Evolutionary conservation across 2,113 vertebrate genomes (phyloP), one percentile per base, ranked within the genome.

Genomic region (Lepidothrix coronata): DNA sequence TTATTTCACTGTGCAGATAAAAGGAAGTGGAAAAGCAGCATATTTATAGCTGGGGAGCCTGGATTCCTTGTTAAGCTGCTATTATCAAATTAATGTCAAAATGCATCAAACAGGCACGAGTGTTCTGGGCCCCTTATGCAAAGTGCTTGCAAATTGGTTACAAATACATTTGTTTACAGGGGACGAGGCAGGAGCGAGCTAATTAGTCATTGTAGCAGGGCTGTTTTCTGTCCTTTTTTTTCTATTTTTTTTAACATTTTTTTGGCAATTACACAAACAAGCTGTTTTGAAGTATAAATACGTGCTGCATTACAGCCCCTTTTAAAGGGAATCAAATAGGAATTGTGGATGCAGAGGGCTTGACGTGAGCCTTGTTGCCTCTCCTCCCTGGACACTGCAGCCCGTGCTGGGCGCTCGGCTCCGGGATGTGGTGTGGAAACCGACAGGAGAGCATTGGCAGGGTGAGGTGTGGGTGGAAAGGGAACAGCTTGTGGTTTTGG

Each of bases 51-150:
- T 91, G 35, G 96, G 96, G 97, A 97, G 96, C 94, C 93, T 95
- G 94, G 93, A 96, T 96, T 97, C 91, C 95, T 96, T 97, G 88
- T 96, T 96, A 96, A 97, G 95, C 92, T 1, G 72, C 96, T 87
- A 85, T 97, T 94, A 91, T 97, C 95, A 97, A 97, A 97, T 97
- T 96, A 96, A 97, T 97, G 96, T 96, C 90, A 93, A 94, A 97
- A 96, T 93, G 95, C 97, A 97, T 97, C 97, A 97, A 97, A 97
- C 91, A 93, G 95, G 94, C 95, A 96, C 20, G 96, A 96, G 95
- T 95, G 95, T 94, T 96, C 78, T 73, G 88, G 94, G 95, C 94
- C 95, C 94, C 93, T 85, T 91, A 94, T 94, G 92, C 85, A 95
- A 96, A 97, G 96, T 96, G 96, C 96, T 93, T 97, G 96, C 93